Conservation (phyloP, 2,113 vertebrate genomes). For the Vulpes lagopus region DNA sequence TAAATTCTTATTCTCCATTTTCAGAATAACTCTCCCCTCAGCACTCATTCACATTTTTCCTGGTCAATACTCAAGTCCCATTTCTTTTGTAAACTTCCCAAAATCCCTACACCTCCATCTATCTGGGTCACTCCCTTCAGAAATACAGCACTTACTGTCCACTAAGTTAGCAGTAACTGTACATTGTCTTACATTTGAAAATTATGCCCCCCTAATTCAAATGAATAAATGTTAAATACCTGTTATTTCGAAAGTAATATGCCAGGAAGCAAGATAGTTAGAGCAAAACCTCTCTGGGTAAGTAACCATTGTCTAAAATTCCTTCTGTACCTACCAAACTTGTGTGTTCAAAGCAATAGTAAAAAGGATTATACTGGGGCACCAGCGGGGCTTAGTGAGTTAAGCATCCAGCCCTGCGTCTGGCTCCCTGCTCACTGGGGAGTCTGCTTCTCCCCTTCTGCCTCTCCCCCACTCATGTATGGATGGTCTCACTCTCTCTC, state of each 20-base stretch:
- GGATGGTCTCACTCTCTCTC: too few species aligned
- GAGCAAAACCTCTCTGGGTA: neutral
- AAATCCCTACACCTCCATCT: neutral
- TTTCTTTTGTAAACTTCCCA: neutral
- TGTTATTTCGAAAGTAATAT: slow-evolving; percentile 12
- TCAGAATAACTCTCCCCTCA: neutral
- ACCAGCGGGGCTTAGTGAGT: neutral
- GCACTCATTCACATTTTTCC: neutral
- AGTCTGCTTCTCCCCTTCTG: neutral
- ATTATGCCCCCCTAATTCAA: neutral
- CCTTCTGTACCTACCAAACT: neutral
- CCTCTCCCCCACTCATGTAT: neutral
- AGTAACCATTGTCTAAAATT: slow-evolving; percentile 14
- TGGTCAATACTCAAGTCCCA: neutral
- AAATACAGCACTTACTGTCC: neutral
- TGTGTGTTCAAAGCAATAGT: neutral
- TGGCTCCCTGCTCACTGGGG: neutral
- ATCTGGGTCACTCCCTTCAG: neutral
- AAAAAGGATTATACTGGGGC: neutral
- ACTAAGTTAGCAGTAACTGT: neutral
- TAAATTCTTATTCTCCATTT: neutral
- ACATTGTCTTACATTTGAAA: slow-evolving; percentile 32
- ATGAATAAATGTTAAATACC: neutral
- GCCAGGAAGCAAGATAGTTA: neutral
- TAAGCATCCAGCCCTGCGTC: neutral